Base-by-base conservation (phyloP, 2,113 vertebrate species). In the Furnarius figulus region DNA sequence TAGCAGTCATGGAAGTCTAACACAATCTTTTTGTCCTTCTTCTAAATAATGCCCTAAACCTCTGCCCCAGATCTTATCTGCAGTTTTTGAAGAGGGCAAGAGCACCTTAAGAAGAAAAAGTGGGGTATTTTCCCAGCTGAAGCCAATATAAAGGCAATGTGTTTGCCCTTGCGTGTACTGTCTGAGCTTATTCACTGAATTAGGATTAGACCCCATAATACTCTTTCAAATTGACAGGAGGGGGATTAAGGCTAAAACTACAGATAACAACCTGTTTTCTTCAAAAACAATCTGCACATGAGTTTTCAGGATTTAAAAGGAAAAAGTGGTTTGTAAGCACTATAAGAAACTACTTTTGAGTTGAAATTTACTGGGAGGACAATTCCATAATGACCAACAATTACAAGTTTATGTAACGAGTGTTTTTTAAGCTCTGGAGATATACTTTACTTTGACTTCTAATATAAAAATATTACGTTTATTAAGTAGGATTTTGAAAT, bases 241-340 rank as follows among this genome's bases (percentile, higher is more conserved):
- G n/a, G 28, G 12, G 83, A 94, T 94, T 93, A 94, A 28, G 28
- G 76, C 52, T 93, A 81, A 93, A 96, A 84, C 68, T 94, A 84
- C 65, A 74, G 65, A 84, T 83, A 93, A 81, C 39, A 93, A 74
- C 72, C 50, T 77, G 21, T 73, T 94, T 91, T 92, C 49, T 83
- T 92, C n/a, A 97, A 63, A 95, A 91, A 84, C 37, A 93, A 87
- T 75, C 73, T 92, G 37, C 83, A 93, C 52, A 53, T 52, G 47
- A 42, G 12, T 93, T 94, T 95, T 76, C 42, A 47, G 67, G 67
- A 88, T 88, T 95, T 88, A 93, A 93, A 89, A 47, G 52, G 31
- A 75, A 77, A 83, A 86, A 35, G 52, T 7, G 10, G 3, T 59
- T 72, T 63, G 12, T 47, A 80, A 90, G 39, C 44, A 39, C 14